These are phyloP conservation scores for Dolichopus griseipennis DNA, from an alignment of 2,888 invertebrate species.

Conservation along the genomic window DNA sequence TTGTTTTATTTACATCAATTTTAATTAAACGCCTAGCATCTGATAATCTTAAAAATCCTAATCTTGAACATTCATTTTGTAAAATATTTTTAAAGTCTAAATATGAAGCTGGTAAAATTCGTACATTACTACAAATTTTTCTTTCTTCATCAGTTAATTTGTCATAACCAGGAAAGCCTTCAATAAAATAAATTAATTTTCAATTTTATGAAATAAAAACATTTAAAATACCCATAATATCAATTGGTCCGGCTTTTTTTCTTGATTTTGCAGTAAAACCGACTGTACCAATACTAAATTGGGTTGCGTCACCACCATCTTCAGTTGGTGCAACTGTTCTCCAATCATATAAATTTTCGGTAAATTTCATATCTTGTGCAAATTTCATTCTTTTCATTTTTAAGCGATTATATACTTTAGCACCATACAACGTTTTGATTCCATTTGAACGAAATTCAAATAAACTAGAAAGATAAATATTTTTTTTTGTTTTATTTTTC, in stretches of 20 bases:
- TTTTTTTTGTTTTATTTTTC: conserved; percentile 5
- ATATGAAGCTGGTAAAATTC: conserved; percentile 70
- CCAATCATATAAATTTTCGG: conserved; percentile 27
- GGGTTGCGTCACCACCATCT: conserved; percentile 27
- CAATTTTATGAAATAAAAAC: not conserved
- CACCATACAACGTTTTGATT: conserved; percentile 55
- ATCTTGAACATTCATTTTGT: conserved; percentile 65
- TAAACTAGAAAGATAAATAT: conserved; percentile 40
- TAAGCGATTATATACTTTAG: conserved; percentile 56
- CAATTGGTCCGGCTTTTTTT: conserved; percentile 39
- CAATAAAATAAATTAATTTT: conserved; percentile 37
- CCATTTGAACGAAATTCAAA: conserved; percentile 62
- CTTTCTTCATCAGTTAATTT: conserved; percentile 62
- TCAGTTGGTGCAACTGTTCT: conserved; percentile 32
- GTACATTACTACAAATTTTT: conserved; percentile 63
- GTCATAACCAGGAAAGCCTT: conserved; percentile 69
- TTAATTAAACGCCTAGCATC: conserved; percentile 77
- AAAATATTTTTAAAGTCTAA: conserved; percentile 67
- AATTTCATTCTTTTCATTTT: conserved; percentile 45
- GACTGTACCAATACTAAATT: conserved; percentile 28
- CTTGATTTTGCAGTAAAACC: conserved; percentile 28
- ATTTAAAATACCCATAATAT: conserved; percentile 31
- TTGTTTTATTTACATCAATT: conserved; percentile 89
- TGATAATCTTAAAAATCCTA: conserved; percentile 63
- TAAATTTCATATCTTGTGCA: conserved; percentile 27